Base-by-base conservation (phyloP, 2,797 vertebrate genomes). In the Myotis daubentonii region DNA sequence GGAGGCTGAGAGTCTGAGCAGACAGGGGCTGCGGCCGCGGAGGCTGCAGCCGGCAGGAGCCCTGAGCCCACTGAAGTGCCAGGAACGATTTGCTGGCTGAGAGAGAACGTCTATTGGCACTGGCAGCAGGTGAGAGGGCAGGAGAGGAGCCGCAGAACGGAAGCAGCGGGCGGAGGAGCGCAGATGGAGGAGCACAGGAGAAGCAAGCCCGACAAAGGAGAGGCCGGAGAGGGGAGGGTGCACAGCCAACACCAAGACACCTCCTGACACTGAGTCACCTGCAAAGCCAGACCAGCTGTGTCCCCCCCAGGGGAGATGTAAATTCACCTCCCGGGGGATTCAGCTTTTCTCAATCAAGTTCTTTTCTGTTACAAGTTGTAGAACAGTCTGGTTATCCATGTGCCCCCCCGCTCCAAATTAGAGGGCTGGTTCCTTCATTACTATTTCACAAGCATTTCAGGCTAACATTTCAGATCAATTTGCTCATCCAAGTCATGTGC, bases 221-320 rank as follows among this genome's bases (percentile, higher is more conserved):
- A 11, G 12, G 53, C 57, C 10, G 0, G 11, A 49, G 11, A 0
- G 6, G 6, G 22, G 55, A 23, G 30, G 6, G 1, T 20, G 4
- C 11, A 3, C 4, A 17, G 53, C 53, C 60, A 30, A 17, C 1
- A 0, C 12, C 20, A 53, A 2, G 13, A 28, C 30, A 28, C 22
- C 22, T 53, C 0, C 60, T 49, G n/a, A 44, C 8, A 17, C 22
- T 0, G 28, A 15, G 25, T 30, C 60, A 22, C 84, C 53, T 78
- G 38, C 0, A 0, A 1, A 13, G 8, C 23, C 44, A 23, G 36
- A 19, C 33, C 57, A 4, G 62, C 33, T 53, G 76, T 6, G 30
- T 92, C 41, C 66, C 49, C 65, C 38, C 4, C 2, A 8, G 44
- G 57, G 33, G 16, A 53, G 47, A 5, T 44, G 11, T 36, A 23